These are phyloP conservation scores for Oryzias celebensis DNA, from an alignment of 2,113 vertebrate genomes.

Conservation along the genomic window DNA sequence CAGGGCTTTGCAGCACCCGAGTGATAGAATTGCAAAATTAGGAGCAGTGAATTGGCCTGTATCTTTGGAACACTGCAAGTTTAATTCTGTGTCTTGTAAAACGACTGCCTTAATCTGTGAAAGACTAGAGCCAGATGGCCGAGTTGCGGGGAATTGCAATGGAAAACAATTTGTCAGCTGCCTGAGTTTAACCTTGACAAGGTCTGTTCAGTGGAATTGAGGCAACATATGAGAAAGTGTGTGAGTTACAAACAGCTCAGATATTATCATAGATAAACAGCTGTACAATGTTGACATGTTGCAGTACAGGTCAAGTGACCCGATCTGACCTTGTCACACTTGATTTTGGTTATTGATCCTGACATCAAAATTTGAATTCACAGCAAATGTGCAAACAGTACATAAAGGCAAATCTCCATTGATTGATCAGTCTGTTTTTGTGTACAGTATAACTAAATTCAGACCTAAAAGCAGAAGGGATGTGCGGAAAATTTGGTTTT, in stretches of 20 bases:
- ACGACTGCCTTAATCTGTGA: slow-evolving; percentile 68
- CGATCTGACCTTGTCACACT: background rate
- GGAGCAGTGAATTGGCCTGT: slow-evolving; percentile 71
- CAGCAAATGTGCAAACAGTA: background rate
- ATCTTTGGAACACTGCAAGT: slow-evolving; percentile 66
- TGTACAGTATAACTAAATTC: too few species aligned
- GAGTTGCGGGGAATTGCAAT: slow-evolving; percentile 65
- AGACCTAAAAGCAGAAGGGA: too few species aligned
- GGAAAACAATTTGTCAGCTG: slow-evolving; percentile 66
- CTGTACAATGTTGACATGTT: background rate
- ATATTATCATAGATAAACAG: slow-evolving; percentile 16
- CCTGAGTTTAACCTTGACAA: slow-evolving; percentile 66
- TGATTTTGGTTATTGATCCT: background rate
- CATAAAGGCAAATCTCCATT: too few species aligned
- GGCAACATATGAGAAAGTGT: slow-evolving; percentile 14
- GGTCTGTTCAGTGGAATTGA: slow-evolving; percentile 36
- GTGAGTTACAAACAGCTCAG: slow-evolving; percentile 8
- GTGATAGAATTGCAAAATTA: slow-evolving; percentile 77
- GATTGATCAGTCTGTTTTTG: too few species aligned
- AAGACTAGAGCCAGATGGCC: slow-evolving; percentile 65
- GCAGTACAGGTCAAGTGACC: background rate
- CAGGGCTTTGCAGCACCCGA: slow-evolving; percentile 63
- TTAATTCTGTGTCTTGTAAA: slow-evolving; percentile 74
- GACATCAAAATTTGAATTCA: background rate
- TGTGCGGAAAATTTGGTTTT: too few species aligned